phyloP scores from a whole-genome alignment of 2,888 invertebrate species.

The Cephalotes varians region DNA sequence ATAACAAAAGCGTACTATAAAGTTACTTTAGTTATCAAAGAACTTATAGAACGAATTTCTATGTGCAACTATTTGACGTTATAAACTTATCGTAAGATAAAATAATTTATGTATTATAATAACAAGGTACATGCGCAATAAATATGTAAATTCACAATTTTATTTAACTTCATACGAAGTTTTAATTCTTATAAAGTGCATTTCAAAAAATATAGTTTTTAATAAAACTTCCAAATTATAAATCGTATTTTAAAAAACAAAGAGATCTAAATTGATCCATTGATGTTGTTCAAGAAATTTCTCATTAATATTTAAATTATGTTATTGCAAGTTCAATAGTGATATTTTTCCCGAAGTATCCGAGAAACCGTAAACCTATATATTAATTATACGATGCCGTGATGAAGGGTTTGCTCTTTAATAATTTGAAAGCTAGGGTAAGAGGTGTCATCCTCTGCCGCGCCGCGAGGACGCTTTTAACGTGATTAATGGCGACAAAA shows the following conservation, averaged over 20 bases:
- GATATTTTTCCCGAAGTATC: background rate
- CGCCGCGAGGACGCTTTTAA: constrained; percentile 33
- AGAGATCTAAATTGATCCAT: background rate
- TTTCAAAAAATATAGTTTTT: background rate
- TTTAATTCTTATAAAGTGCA: constrained; percentile 2
- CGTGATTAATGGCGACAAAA: constrained; percentile 47
- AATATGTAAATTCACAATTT: background rate
- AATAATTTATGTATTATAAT: background rate
- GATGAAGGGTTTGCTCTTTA: constrained; percentile 29
- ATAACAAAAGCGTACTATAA: background rate
- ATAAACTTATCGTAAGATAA: background rate
- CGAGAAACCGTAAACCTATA: background rate
- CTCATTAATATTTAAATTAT: background rate
- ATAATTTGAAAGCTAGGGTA: constrained; percentile 45
- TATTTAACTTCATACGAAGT: background rate
- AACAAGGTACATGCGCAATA: background rate
- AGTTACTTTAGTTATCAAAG: background rate
- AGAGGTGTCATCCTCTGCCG: constrained; percentile 27
- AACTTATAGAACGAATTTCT: background rate
- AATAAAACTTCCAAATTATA: background rate
- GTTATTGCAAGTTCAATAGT: background rate
- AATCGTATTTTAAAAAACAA: background rate
- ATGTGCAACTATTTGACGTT: background rate
- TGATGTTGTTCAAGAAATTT: background rate
- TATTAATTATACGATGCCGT: background rate